Evolutionary conservation across 92 coral and sea anemone species (phyloP), one percentile per base, ranked within the genome.

Genomic region (Epizoanthus scotinus): DNA sequence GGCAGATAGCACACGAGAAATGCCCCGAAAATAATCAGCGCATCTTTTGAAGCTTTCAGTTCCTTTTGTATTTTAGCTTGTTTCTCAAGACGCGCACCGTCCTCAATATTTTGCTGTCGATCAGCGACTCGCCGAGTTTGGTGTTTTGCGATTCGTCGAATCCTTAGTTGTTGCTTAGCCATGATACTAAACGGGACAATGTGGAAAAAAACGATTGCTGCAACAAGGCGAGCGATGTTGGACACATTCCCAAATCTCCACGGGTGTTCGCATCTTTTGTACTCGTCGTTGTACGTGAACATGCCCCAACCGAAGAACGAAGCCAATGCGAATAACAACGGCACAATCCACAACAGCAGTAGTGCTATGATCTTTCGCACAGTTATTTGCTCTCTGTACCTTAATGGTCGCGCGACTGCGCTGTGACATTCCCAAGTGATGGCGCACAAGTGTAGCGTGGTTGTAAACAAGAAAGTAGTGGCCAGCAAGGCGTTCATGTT

Each of bases 361-460:
- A 29, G 2, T 24, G 15, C 28, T 14, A 14, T 29, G 27, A 15
- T 15, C 70, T 64, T 64, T 25, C 6, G 9, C 40, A 29, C 70
- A 25, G 47, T 64, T 64, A 64, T 64, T 3, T 5, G 28, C 12
- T 64, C 70, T 4, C 34, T 27, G 36, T 29, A 64, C 4, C 0
- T 34, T 0, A 64, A 64, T 64, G 70, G 70, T 18, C 47, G 70
- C 22, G 42, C 17, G 42, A 64, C 70, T 4, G 70, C 70, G 36
- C 21, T 15, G 70, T 64, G 70, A 64, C 70, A 64, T 29, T 64
- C 70, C 47, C 70, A 64, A 7, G 70, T 64, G 28, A 64, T 31
- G 70, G 70, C 70, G 18, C 70, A 64, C 70, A 64, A 26, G 36
- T 64, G 70, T 29, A 64, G 29, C n/a, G 38, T 64, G 22, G 70